Conservation (phyloP, 2,113 vertebrate species). For the Trinectes maculatus region DNA sequence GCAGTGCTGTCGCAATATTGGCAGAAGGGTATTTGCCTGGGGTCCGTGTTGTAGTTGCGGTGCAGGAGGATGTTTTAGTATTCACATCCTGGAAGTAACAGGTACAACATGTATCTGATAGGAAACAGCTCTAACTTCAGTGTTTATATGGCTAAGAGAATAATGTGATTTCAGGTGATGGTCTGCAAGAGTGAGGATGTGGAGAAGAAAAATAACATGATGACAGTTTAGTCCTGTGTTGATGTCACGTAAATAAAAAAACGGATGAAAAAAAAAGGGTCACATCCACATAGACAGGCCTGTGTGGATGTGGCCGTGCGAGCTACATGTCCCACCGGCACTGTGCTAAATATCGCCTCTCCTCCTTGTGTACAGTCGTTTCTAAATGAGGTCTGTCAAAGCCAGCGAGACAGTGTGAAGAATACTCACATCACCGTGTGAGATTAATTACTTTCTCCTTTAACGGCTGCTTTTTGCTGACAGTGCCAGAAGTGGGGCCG, state of each 20-base stretch:
- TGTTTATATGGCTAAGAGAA: no score
- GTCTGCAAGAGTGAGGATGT: no score
- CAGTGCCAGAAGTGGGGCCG: conserved; percentile 48
- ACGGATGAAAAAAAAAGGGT: neutral
- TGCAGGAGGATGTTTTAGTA: no score
- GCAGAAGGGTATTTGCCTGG: no score
- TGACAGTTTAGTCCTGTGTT: neutral
- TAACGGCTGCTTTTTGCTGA: conserved; percentile 54
- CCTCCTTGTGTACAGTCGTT: conserved; percentile 45
- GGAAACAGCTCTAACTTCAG: no score
- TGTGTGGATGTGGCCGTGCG: conserved; percentile 45
- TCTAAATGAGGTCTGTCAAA: conserved; percentile 55
- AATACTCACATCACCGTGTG: conserved; percentile 53
- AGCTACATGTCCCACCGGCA: conserved; percentile 61
- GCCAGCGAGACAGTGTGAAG: conserved; percentile 51
- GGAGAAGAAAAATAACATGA: no score
- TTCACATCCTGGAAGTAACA: no score
- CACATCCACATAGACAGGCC: conserved; percentile 37
- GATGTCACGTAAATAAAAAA: neutral
- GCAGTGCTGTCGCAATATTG: no score
- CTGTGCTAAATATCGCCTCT: conserved; percentile 69
- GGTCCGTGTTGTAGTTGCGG: no score
- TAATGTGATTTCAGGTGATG: no score
- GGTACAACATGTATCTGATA: no score
- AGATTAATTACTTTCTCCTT: conserved; percentile 71